Base-by-base conservation (phyloP, 1,140 invertebrate species). In the Latrodectus geometricus region DNA sequence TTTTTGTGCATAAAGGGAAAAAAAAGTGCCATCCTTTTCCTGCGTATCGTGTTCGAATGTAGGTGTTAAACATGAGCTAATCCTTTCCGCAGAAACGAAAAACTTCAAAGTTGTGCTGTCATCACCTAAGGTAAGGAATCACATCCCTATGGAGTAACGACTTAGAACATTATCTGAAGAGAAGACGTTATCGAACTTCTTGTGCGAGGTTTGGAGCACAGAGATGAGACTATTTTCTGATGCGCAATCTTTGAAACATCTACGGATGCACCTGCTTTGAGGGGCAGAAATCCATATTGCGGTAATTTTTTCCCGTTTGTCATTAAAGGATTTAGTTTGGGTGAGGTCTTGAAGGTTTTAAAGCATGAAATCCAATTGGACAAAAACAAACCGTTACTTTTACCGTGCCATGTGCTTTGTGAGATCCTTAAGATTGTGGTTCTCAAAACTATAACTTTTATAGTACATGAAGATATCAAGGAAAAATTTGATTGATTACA, bases 1-100 rank as follows among this genome's bases (percentile, higher is more conserved):
- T 61, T 61, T 61, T 61, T 8, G 54, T 14, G 8, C 17, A 4
- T 61, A 61, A 14, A 61, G 11, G 17, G 11, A 61, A 61, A 61
- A 56, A 61, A 61, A 61, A 11, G 11, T 8, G 17, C 12, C 20
- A 21, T 7, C 61, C 35, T 15, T 14, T 68, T 21, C 9, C 49
- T 80, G 17, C 65, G 48, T 75, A 81, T 81, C 79, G 56, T 81
- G 35, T 72, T 17, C 66, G 8, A 52, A 9, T 56, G 76, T 49
- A 17, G 79, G 79, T 68, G 79, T 50, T 81, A 81, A 81, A 72
- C 69, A 48, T 12, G 79, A 48, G 66, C 66, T 81, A 81, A 81
- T 81, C 79, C 68, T 81, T 81, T 81, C 79, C 49, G 66, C 35
- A 69, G 56, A 48, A 68, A 9, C 48, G 21, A 68, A 50, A 81